Base-by-base conservation (phyloP, 2,113 vertebrate species). In the Dipodomys ordii region DNA sequence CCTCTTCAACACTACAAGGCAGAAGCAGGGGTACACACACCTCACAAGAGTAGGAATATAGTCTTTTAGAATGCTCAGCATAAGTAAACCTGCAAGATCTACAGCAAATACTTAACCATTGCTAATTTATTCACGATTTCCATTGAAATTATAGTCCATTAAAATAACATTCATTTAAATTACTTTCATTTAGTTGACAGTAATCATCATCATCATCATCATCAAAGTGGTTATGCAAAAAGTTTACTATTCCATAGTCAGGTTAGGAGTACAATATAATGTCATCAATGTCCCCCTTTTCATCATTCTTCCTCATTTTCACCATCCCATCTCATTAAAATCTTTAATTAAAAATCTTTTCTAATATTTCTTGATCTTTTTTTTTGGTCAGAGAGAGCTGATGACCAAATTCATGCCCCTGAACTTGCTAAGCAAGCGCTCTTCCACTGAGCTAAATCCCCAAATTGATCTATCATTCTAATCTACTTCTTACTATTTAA, bases 81-180 rank as follows among this genome's bases (percentile, higher is more conserved):
- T 13, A 69, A 13, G 35, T 18, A 72, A 20, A 32, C 46, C 27
- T 79, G 6, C 3, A 83, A 25, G 10, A 67, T 46, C 18, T 60
- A 94, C 39, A 62, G 2, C 28, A 83, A 5, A 6, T 67, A 3
- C 44, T 65, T 71, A 8, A 82, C 7, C 32, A 11, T 13, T 79
- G 3, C 67, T 72, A 32, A 92, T 68, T 77, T 91, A 79, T 72
- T 83, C 62, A 88, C 19, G 57, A 62, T 67, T 92, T 86, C 25
- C 10, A 83, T 13, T 44, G 18, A 93, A 87, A 83, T 83, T 67
- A 88, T 1, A 46, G 16, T 65, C 10, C 83, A 8, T 72, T 68
- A 74, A 91, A 91, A 39, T 39, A 39, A 53, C 20, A 89, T 88
- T 84, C 23, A 84, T 83, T 86, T 35, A 46, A 72, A 35, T 39